Percentiles rank a stretch among this genome's conserved stretches.
These are phyloP conservation scores for Fragum whitleyi DNA, from an alignment of 2,888 invertebrate species.

Conservation along the genomic window DNA sequence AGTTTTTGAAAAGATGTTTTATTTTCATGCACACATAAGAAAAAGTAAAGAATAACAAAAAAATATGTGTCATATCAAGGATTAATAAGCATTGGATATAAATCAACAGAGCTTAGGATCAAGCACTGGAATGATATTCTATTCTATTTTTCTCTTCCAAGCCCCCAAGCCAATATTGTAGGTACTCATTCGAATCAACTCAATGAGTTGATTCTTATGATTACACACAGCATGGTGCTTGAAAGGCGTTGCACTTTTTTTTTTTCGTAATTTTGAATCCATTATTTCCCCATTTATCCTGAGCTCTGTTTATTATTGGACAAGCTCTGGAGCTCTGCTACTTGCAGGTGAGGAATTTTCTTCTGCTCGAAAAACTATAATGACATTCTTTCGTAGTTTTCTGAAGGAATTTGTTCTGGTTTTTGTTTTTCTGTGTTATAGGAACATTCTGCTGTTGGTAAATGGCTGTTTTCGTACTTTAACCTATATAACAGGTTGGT, in stretches of 20 bases:
- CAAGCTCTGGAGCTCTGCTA: neutral
- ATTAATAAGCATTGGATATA: no score
- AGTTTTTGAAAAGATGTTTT: no score
- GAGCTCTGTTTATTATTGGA: constrained; percentile 11
- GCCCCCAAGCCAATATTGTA: neutral
- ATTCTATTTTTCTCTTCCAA: neutral
- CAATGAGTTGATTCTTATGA: neutral
- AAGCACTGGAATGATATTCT: no score
- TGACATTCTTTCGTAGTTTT: constrained; percentile 27
- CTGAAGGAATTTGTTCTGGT: neutral
- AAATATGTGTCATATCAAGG: no score
- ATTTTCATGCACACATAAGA: no score
- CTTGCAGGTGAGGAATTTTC: constrained; percentile 22
- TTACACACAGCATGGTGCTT: neutral
- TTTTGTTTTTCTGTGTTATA: constrained; percentile 5
- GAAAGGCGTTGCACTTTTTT: neutral
- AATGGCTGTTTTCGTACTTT: neutral
- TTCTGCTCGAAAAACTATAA: constrained; percentile 24
- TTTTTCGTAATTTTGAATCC: no score
- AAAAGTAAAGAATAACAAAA: neutral
- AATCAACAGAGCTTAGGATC: no score
- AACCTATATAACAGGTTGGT: constrained; percentile 16
- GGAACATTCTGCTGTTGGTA: constrained; percentile 5
- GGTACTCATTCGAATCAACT: neutral
- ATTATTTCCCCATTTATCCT: no score